phyloP scores from a whole-genome alignment of 2,113 vertebrate genomes.

The Leucopternis melanops region DNA sequence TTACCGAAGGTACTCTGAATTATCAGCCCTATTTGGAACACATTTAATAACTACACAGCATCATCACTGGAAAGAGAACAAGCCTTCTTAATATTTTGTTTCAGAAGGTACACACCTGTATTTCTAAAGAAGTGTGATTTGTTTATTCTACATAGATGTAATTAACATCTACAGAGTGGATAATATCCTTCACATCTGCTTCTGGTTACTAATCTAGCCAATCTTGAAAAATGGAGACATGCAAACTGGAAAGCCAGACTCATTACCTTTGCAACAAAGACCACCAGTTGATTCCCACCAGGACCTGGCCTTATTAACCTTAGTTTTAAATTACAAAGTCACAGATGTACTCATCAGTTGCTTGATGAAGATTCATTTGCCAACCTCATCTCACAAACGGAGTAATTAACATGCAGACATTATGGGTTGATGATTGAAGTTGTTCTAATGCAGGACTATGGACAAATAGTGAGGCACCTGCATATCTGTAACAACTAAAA shows the following conservation, averaged over 20 bases:
- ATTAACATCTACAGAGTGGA: neutral
- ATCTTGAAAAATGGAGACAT: neutral
- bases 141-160: neutral
- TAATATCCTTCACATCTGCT: neutral
- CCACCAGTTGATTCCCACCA: conserved; percentile 41
- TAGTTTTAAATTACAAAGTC: conserved; percentile 58
- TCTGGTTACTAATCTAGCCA: neutral
- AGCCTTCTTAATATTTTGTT: neutral
- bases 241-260: conserved; percentile 13
- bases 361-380: conserved; percentile 64
- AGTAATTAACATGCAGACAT: conserved; percentile 27
- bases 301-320: conserved; percentile 58
- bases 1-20: neutral
- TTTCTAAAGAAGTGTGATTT: neutral
- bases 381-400: conserved; percentile 45
- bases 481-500: neutral
- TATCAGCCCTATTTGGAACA: neutral
- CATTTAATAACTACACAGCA: fast-evolving
- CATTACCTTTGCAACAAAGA: conserved; percentile 23
- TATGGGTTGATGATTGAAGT: neutral
- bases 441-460: neutral
- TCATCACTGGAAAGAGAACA: fast-evolving
- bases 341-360: conserved; percentile 59
- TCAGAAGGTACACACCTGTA: neutral
- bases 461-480: conserved; percentile 1